Conservation (phyloP, 1,140 invertebrate genomes). For the Anastrepha ludens region DNA sequence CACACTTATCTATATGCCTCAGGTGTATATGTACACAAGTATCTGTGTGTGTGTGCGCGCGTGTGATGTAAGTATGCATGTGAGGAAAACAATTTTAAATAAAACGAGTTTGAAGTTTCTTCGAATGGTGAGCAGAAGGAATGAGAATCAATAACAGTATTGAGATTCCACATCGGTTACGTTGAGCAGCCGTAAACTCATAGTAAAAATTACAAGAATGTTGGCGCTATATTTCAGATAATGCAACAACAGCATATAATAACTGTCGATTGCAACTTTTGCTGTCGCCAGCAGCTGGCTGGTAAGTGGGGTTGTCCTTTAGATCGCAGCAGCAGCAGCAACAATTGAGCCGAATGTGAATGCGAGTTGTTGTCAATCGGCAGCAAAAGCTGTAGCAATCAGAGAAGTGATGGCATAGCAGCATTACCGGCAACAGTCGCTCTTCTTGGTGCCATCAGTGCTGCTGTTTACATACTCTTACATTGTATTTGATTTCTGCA, state of each 20-base stretch:
- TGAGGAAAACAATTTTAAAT: conserved; percentile 7
- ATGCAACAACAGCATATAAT: conserved; percentile 45
- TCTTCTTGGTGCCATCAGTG: neutral
- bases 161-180: neutral
- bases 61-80: neutral
- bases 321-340: neutral
- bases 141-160: neutral
- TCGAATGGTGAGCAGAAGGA: neutral
- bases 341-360: neutral
- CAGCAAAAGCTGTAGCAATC: neutral
- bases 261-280: conserved; percentile 38
- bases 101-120: neutral
- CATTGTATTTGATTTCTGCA: conserved; percentile 46
- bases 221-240: conserved; percentile 18
- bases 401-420: conserved; percentile 3
- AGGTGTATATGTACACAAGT: neutral
- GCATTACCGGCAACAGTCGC: neutral
- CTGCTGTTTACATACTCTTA: conserved; percentile 45
- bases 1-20: too few relatives aligned
- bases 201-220: conserved; percentile 4
- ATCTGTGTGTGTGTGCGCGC: neutral
- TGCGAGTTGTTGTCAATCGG: conserved; percentile 42
- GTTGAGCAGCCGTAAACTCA: neutral
- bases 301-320: neutral
- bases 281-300: conserved; percentile 2